Base-by-base conservation (phyloP, 1,140 invertebrate species). In the Monomorium pharaonis region DNA sequence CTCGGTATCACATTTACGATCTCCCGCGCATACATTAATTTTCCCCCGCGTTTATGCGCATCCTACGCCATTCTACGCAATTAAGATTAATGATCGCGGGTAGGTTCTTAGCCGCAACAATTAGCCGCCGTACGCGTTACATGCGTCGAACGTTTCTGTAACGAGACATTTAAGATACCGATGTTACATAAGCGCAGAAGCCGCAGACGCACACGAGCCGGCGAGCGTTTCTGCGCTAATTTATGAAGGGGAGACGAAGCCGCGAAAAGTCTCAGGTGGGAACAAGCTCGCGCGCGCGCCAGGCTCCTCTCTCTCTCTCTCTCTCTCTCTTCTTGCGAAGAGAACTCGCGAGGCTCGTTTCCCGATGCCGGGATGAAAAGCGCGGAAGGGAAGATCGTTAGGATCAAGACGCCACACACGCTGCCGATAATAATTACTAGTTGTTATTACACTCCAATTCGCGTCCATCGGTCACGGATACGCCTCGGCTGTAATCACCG, bases 371-470 rank as follows among this genome's bases (percentile, higher is more conserved):
- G 18, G 16, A 44, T 33, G 65, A 84, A 65, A 85, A 86, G 44
- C 51, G 78, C 51, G 37, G 78, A 51, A 58, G 60, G 69, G 24
- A 72, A 70, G 37, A 88, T 74, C 54, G 72, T 80, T 42, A 86
- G 60, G 51, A 80, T 44, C 21, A 58, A 56, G 21, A n/a, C 58
- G 65, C 49, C 63, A 76, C 21, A 37, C 77, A 27, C 51, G 51
- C 65, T 74, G 56, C 88, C 81, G 75, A 90, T 90, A 89, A 89
- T 89, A 90, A 90, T 89, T 89, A 87, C 85, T 58, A 86, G 84
- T 89, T 86, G 88, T 90, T 90, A 90, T 90, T 85, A 90, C 88
- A 89, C 88, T 90, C 85, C 85, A 90, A 90, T 90, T 90, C 88
- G 80, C 88, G 78, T 85, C 77, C 65, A 63, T 89, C 84, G 87